Percentiles rank a stretch among this genome's conserved stretches.
phyloP scores from a whole-genome alignment of 2,113 vertebrate species.

The Apaloderma vittatum region DNA sequence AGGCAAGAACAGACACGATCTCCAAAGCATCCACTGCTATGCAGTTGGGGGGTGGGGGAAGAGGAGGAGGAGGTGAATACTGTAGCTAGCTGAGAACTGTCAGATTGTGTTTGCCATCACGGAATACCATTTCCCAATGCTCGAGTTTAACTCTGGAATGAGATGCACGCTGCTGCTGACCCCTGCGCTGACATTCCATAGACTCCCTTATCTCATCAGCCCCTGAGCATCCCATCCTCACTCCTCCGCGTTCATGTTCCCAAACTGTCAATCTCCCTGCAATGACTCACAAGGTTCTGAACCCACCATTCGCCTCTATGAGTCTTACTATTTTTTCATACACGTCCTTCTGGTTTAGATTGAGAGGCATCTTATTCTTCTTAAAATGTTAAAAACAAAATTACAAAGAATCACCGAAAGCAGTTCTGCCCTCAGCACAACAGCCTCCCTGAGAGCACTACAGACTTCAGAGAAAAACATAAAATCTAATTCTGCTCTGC shows the following conservation, averaged over 20 bases:
- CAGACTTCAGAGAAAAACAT: conserved; percentile 40
- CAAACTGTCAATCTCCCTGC: conserved; percentile 72
- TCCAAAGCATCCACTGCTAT: conserved; percentile 17
- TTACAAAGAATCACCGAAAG: conserved; percentile 40
- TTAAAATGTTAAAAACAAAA: conserved; percentile 53
- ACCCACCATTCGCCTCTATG: conserved; percentile 61
- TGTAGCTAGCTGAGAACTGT: conserved; percentile 69
- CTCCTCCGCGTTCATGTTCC: conserved; percentile 66
- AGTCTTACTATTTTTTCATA: conserved; percentile 62
- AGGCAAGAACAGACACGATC: conserved; percentile 68
- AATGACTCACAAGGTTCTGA: conserved; percentile 70
- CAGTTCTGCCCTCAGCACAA: conserved; percentile 48
- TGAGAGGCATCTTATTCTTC: conserved; percentile 58
- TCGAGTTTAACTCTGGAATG: conserved; percentile 68
- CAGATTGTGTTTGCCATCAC: conserved; percentile 75
- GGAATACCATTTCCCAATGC: conserved; percentile 73
- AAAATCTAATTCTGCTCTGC: conserved; percentile 38
- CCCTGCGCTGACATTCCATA: conserved; percentile 62
- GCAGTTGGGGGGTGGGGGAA: not conserved
- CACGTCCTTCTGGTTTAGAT: conserved; percentile 60
- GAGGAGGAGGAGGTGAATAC: conserved; percentile 41
- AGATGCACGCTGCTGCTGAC: conserved; percentile 66
- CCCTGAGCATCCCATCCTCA: conserved; percentile 63
- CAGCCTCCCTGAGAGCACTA: conserved; percentile 46
- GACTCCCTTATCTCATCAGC: conserved; percentile 62